phyloP scores from a whole-genome alignment of 2,888 invertebrate genomes.

The Lepidocyrtoides sp. region DNA sequence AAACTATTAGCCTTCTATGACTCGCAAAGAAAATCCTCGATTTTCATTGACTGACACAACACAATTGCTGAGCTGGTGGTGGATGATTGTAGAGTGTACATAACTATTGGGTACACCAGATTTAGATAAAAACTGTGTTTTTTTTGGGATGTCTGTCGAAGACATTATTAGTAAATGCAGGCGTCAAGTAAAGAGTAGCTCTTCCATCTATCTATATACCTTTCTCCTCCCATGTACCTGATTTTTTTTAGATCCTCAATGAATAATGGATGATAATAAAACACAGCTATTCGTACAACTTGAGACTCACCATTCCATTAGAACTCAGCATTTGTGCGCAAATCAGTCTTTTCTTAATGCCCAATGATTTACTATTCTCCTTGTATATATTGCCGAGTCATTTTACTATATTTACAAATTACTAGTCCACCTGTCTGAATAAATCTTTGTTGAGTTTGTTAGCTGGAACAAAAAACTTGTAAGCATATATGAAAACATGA shows the following conservation, averaged over 20 bases:
- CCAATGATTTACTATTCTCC: neutral
- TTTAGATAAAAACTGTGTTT: neutral
- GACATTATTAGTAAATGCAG: neutral
- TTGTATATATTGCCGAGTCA: neutral
- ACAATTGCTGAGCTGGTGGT: neutral
- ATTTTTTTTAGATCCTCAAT: conserved; percentile 13
- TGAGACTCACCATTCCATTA: neutral
- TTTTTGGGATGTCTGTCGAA: neutral
- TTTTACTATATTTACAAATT: neutral
- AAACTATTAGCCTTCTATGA: conserved; percentile 29
- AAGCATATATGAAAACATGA: neutral
- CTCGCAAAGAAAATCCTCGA: conserved; percentile 15
- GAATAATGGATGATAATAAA: conserved; percentile 30
- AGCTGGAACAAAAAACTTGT: too few species aligned
- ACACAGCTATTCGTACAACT: neutral
- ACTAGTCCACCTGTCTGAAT: neutral
- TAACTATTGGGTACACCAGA: neutral
- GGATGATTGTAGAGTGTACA: neutral
- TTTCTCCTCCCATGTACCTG: neutral
- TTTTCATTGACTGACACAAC: conserved; percentile 23
- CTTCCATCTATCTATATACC: neutral
- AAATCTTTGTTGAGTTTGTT: neutral
- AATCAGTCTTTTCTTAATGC: neutral
- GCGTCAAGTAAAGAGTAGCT: neutral
- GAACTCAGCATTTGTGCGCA: neutral